Evolutionary conservation across 2,113 vertebrate species (phyloP), one percentile per base, ranked within the genome.

Genomic region (Equus quagga): DNA sequence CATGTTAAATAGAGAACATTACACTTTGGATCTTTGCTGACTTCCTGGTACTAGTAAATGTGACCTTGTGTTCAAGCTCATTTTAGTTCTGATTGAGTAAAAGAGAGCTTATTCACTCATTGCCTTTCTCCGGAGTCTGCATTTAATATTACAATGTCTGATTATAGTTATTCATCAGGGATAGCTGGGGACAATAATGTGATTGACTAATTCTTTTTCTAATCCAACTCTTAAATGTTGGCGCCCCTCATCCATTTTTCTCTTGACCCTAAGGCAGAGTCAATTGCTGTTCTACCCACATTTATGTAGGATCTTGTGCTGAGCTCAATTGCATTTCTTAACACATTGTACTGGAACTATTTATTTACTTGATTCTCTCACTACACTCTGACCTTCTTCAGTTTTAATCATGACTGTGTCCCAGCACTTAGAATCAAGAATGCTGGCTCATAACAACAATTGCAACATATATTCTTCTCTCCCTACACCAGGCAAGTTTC

Each of bases 81-180:
- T 92, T 96, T 97, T 83, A 19, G 23, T 89, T 95, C 94, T 95
- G 95, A 96, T 89, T 96, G 83, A 97, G 82, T 83, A 87, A 92
- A 96, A 91, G 67, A 94, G 33, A 60, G 17, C 44, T 93, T 86
- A 86, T 96, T 96, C 69, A 83, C 44, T 97, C 72, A n/a, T 62
- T 92, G 67, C 64, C 33, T 95, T 86, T 86, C 49, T 86, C 44
- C 51, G 89, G 62, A 75, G 73, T 91, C 80, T 95, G 17, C 83
- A 60, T 89, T 92, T 89, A 91, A 89, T 95, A 76, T 96, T 83
- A 65, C 82, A 95, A 31, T 96, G 86, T 83, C 89, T 97, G 82
- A 95, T 97, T 93, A 92, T 23, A 93, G 78, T 81, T 94, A 82
- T 91, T 96, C 44, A 95, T 80, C 69, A 69, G 46, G 5, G 28